Conservation (phyloP, 2,888 invertebrate species). For the Lasioglossum lativentre region DNA sequence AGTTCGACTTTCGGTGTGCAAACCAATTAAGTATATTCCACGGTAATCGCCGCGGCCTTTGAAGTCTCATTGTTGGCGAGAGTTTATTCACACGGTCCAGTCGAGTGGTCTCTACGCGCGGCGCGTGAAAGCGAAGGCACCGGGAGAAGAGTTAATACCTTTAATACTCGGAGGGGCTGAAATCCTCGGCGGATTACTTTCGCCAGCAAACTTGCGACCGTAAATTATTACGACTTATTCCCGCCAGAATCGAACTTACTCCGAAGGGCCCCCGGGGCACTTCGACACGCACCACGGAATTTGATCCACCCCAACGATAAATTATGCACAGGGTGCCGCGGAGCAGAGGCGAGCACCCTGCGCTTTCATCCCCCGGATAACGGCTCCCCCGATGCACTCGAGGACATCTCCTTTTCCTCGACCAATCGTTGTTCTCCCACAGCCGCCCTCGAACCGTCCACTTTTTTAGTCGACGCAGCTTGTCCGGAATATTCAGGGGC, state of each 20-base stretch:
- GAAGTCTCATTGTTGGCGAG: conserved; percentile 8
- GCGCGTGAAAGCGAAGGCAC: conserved; percentile 5
- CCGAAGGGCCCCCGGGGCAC: conserved; percentile 42
- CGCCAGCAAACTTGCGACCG: conserved; percentile 25
- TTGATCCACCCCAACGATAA: conserved; percentile 67
- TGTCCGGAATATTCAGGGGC: conserved; percentile 35
- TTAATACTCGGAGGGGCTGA: conserved; percentile 32
- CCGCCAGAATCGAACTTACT: conserved; percentile 8
- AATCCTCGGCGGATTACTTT: conserved; percentile 49
- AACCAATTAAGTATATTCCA: not conserved
- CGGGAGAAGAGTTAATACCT: conserved; percentile 40
- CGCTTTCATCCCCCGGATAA: conserved; percentile 72
- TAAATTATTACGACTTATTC: conserved; percentile 53
- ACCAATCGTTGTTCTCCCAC: conserved; percentile 55
- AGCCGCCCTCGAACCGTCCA: conserved; percentile 28
- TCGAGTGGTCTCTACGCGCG: not conserved
- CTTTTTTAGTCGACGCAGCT: conserved; percentile 45
- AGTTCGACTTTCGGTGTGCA: not conserved
- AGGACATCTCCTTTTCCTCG: conserved; percentile 67
- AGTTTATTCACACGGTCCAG: not conserved
- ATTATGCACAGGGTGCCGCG: conserved; percentile 72
- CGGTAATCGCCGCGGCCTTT: not conserved
- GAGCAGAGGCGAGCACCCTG: conserved; percentile 66
- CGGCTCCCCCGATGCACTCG: conserved; percentile 74
- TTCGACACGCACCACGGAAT: conserved; percentile 65